Evolutionary conservation across 2,113 vertebrate genomes (phyloP).

Genomic region (Zapornia atra): DNA sequence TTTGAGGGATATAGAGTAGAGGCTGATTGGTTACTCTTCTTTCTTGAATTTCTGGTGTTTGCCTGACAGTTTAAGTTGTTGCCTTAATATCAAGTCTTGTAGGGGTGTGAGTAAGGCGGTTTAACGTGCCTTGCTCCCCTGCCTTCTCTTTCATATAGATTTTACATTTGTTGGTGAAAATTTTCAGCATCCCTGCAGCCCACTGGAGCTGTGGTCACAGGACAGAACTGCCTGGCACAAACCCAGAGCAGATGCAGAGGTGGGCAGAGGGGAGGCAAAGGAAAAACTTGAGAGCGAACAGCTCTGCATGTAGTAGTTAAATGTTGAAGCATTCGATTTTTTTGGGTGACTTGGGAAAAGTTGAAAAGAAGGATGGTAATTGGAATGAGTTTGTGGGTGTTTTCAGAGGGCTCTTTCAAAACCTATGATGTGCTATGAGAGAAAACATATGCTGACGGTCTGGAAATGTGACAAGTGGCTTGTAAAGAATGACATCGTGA

Average conservation of each 20-base stretch:
- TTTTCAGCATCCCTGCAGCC: not conserved
- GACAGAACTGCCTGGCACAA: not conserved
- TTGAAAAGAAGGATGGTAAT: not conserved
- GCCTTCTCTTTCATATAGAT: not conserved
- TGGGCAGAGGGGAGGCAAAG: not conserved
- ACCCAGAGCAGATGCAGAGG: not conserved
- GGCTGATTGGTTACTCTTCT: not conserved
- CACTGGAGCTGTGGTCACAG: not conserved
- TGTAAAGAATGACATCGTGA: not conserved
- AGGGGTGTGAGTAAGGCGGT: not conserved
- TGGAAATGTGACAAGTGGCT: not conserved
- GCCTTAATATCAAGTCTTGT: not conserved
- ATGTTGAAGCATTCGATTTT: not conserved
- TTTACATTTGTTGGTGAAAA: not conserved
- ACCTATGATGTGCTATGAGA: not conserved
- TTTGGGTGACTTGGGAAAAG: not conserved
- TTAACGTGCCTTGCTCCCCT: not conserved
- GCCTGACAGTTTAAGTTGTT: not conserved
- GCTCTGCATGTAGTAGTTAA: fast-evolving
- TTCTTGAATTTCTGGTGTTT: not conserved
- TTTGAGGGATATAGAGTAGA: not conserved
- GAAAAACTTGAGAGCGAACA: not conserved
- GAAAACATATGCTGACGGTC: not conserved
- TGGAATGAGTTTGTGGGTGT: not conserved
- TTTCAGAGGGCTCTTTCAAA: not conserved